A percentile compares a stretch with the other conserved stretches of the same genome.
Conservation (phyloP, 2,888 invertebrate genomes). For the Fragum fragum region DNA sequence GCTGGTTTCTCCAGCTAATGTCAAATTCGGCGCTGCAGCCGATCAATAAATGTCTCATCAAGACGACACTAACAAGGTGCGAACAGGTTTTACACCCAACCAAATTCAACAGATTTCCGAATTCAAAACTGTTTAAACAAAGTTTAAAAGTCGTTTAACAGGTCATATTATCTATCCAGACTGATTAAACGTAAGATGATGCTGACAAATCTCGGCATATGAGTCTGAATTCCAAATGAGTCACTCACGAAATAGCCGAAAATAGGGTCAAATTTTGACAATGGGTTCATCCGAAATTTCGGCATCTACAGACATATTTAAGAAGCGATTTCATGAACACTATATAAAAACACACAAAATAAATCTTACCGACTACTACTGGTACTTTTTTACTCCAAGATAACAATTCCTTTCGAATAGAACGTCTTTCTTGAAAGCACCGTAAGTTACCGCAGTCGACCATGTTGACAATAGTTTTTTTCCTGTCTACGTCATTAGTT, state of each 20-base stretch:
- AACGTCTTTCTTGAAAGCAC: conserved; percentile 85
- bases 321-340: not conserved
- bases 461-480: conserved; percentile 78
- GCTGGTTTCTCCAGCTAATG: conserved; percentile 46
- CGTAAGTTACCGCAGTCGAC: conserved; percentile 85
- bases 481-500: conserved; percentile 75
- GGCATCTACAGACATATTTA: too few species aligned
- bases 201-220: conserved; percentile 22
- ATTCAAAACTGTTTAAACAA: conserved; percentile 4
- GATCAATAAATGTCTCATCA: conserved; percentile 65
- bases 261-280: conserved; percentile 79
- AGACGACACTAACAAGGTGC: conserved; percentile 57
- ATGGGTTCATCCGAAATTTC: conserved; percentile 57
- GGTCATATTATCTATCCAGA: not conserved
- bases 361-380: conserved; percentile 83
- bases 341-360: not conserved
- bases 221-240: conserved; percentile 38
- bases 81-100: conserved; percentile 18
- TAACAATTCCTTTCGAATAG: conserved; percentile 86
- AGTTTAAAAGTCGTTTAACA: conserved; percentile 5
- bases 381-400: conserved; percentile 87
- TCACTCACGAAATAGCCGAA: conserved; percentile 66
- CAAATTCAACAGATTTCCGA: conserved; percentile 25
- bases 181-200: not conserved
- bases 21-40: conserved; percentile 61